Base-by-base conservation (phyloP, 2,888 invertebrate species). In the Thecophora atra region DNA sequence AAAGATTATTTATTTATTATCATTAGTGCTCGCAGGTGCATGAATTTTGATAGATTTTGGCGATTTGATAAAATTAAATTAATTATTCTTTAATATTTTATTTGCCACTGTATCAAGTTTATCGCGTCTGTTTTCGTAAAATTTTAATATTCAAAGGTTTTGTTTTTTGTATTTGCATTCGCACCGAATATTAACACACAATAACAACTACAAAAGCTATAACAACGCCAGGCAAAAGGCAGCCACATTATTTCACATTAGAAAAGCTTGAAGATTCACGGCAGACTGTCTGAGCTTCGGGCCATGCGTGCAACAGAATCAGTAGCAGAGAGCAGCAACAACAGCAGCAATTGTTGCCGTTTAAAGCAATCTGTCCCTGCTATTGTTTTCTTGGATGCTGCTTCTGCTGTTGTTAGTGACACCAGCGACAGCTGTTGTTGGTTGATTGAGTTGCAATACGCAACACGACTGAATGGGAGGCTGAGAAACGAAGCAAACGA, bases 341-440 rank as follows among this genome's bases (percentile, higher is more conserved):
- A 47, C 28, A 60, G n/a, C 30, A 63, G n/a, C 37, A 42, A 28
- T 65, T 69, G 62, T 69, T 69, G 24, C 42, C 28, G 21, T 28
- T 58, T 42, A 58, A 58, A 44, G 58, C 56, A 47, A 69, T 60
- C 28, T 69, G 28, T 30, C 26, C 60, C 47, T 47, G 52, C 30
- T 44, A 17, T 56, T 65, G 68, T 47, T 60, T 51, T 37, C 64
- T 58, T 58, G 58, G 66, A 44, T 54, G 24, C 37, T 62, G 68
- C 28, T 58, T 44, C 7, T 19, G 13, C 37, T 56, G 52, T 62
- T 70, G 65, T 71, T 21, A 26, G 47, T 11, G 64, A 64, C 47
- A 64, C 44, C 13, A 42, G 24, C 47, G 47, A 64, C 44, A 47
- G 64, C 64, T 19, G 47, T 47, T 60, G n/a, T 60, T 60, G 60